Evolutionary conservation across 2,888 invertebrate genomes (phyloP), one percentile per base, ranked within the genome.

Genomic region (Heliconius hortense): DNA sequence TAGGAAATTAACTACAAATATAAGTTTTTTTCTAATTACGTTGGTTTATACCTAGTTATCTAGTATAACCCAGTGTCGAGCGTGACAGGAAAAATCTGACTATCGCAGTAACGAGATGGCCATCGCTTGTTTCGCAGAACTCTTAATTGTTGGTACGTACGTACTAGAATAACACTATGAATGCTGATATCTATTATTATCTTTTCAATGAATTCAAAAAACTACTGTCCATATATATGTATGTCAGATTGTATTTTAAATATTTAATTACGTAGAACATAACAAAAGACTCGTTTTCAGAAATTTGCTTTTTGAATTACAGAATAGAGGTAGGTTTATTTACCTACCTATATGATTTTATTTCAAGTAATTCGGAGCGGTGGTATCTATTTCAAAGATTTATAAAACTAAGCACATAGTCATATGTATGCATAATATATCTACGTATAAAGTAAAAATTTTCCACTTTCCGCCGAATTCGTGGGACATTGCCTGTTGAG

Each of bases 31-130:
- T 56, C 10, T 8, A n/a, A 56, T 10, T n/a, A 56, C 8, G 10
- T n/a, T n/a, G 56, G 10, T n/a, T 53, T n/a, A 11, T 56, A 56
- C n/a, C 56, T 56, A 56, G 3, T 18, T 21, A 48, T 68, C 15
- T 59, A 59, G 60, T 60, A 62, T 21, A 39, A 28, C 59, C 28
- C 26, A n/a, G 48, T 56, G 56, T 53, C 82, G 85, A 86, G 86
- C 89, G 87, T 87, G 91, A 90, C 90, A 90, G 90, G 90, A 91
- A 90, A 88, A 86, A 84, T 86, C 75, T 71, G 70, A 53, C 59
- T 63, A 75, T 71, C 39, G 24, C 64, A 81, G 81, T 82, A 86
- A 85, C 86, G 83, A 83, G 84, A 88, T 89, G 85, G 82, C 82
- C 85, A 87, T 87, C 85, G 81, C 62, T 71, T 67, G 77, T 82